Percentiles rank a stretch among this genome's conserved stretches.
These are phyloP conservation scores for Periophthalmodon schlosseri DNA, from an alignment of 2,113 vertebrate species.

Conservation along the genomic window DNA sequence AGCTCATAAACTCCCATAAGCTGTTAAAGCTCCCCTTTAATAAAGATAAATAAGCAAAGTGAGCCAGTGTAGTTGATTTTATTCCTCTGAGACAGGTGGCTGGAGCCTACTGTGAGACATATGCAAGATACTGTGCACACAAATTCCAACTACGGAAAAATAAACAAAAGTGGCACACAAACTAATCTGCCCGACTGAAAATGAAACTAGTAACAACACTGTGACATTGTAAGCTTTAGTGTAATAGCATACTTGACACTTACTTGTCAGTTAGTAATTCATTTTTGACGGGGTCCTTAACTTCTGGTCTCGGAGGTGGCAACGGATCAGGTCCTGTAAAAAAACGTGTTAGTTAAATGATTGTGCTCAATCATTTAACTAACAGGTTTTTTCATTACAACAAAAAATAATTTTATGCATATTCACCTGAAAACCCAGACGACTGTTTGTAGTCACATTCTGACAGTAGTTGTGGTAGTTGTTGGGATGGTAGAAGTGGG, in stretches of 20 bases:
- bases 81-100: too few species aligned
- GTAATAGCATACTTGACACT: constrained; percentile 7
- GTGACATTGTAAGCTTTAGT: too few species aligned
- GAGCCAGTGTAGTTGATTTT: too few species aligned
- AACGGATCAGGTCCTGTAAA: constrained; percentile 34
- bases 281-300: constrained; percentile 3
- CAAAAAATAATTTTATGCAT: background rate
- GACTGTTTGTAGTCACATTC: constrained; percentile 34
- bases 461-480: background rate
- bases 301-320: constrained; percentile 7
- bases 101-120: too few species aligned
- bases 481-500: too few species aligned
- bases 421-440: constrained; percentile 33
- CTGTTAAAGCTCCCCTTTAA: too few species aligned
- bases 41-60: too few species aligned
- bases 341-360: background rate
- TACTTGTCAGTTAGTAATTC: constrained; percentile 44
- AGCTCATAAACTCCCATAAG: too few species aligned
- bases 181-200: too few species aligned
- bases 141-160: background rate
- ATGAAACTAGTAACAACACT: too few species aligned
- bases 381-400: background rate
- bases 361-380: too few species aligned
- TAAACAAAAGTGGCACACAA: too few species aligned
- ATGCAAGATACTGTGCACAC: background rate